phyloP scores from a whole-genome alignment of 2,888 invertebrate genomes.

The Entomobrya multifasciata region DNA sequence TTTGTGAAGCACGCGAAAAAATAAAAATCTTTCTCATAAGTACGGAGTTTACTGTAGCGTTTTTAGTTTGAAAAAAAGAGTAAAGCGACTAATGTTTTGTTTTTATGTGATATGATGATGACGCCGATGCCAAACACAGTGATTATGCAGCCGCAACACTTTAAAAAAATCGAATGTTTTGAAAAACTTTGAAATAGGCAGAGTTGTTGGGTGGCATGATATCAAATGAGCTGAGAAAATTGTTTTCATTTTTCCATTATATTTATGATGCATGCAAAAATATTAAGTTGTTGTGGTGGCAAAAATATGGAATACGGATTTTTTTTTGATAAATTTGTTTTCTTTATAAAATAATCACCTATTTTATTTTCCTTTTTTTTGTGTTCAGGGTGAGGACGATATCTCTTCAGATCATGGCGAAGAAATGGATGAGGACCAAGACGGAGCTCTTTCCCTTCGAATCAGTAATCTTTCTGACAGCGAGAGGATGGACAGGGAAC shows the following conservation, averaged over 20 bases:
- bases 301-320: not conserved
- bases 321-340: not conserved
- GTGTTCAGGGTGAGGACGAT: slow-evolving; percentile 71
- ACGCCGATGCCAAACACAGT: not conserved
- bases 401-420: slow-evolving; percentile 77
- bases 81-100: no score
- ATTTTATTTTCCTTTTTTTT: slow-evolving; percentile 17
- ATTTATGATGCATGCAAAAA: slow-evolving; percentile 43
- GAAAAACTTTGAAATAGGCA: no score
- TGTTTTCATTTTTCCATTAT: slow-evolving; percentile 21
- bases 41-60: not conserved
- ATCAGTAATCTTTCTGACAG: slow-evolving; percentile 72
- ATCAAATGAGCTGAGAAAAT: no score
- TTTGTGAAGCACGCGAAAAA: not conserved
- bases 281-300: slow-evolving; percentile 2
- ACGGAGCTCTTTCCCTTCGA: slow-evolving; percentile 69
- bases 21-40: not conserved
- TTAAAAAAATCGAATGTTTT: no score
- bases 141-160: slow-evolving; percentile 13
- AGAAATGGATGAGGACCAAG: slow-evolving; percentile 77
- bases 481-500: slow-evolving; percentile 75
- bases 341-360: slow-evolving; percentile 6
- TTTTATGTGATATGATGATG: no score
- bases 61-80: no score
- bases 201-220: no score